These are phyloP conservation scores for Pavo muticus DNA, from an alignment of 2,113 vertebrate species.

Conservation along the genomic window DNA sequence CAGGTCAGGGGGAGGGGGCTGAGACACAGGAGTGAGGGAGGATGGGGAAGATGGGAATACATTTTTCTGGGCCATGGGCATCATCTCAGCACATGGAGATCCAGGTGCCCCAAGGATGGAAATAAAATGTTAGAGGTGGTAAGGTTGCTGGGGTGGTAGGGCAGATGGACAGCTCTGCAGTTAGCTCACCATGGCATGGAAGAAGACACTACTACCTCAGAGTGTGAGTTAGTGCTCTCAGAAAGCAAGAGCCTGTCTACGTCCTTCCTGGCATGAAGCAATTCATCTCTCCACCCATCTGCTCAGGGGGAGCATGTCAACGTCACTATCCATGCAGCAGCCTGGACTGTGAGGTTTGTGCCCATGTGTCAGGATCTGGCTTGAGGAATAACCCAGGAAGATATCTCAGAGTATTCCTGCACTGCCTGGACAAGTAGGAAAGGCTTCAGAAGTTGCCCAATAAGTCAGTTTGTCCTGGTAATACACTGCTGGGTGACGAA, in stretches of 20 bases:
- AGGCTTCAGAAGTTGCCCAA: background rate
- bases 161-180: background rate
- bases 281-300: background rate
- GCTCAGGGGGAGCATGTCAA: background rate
- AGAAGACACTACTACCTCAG: background rate
- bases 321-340: accelerated
- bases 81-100: background rate
- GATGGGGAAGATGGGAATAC: background rate
- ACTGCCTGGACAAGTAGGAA: background rate
- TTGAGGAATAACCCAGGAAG: background rate
- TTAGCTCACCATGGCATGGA: background rate
- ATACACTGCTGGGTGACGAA: background rate
- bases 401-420: background rate
- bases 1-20: background rate
- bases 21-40: background rate
- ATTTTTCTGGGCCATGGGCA: background rate
- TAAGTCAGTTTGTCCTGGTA: background rate
- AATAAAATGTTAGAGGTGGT: background rate
- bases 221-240: background rate
- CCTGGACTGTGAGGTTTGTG: background rate
- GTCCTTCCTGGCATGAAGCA: background rate
- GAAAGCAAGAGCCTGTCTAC: background rate
- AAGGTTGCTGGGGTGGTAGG: background rate
- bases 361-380: accelerated
- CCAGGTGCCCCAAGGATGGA: background rate